A percentile compares a stretch with the other conserved stretches of the same genome.
phyloP scores from a whole-genome alignment of 2,113 vertebrate genomes.

The Oenanthe melanoleuca region DNA sequence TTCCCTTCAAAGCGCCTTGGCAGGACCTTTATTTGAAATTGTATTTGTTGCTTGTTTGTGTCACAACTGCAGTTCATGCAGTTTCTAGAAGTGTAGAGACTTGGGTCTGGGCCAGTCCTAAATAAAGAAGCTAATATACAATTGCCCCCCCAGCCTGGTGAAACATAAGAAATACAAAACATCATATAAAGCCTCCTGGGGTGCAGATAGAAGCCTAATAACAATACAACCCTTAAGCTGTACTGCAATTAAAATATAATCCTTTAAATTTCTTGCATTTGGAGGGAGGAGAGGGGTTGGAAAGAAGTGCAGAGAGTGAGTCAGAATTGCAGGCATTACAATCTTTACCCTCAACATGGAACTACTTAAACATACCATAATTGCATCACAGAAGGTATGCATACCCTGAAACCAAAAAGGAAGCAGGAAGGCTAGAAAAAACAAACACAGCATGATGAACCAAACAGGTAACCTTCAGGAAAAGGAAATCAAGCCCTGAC shows the following conservation, averaged over 20 bases:
- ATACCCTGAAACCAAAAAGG: conserved; percentile 64
- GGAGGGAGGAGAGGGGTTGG: neutral
- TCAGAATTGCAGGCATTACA: conserved; percentile 19
- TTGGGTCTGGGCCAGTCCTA: neutral
- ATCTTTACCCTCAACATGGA: conserved; percentile 55
- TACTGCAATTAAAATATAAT: neutral
- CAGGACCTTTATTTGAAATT: neutral
- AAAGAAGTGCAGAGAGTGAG: neutral
- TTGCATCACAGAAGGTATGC: conserved; percentile 69
- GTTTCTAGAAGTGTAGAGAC: neutral
- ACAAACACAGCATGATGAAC: conserved; percentile 53
- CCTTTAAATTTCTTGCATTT: conserved; percentile 7
- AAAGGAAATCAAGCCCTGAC: conserved; percentile 35
- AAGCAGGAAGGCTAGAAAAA: conserved; percentile 62
- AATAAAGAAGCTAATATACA: neutral
- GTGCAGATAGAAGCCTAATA: neutral
- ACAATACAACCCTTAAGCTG: neutral
- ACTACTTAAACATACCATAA: conserved; percentile 64
- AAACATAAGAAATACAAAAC: neutral
- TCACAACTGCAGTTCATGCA: neutral
- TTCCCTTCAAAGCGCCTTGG: neutral
- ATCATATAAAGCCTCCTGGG: neutral
- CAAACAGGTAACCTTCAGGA: conserved; percentile 59
- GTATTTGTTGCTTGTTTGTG: neutral
- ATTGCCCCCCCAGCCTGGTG: neutral